Evolutionary conservation across 2,797 vertebrate species (phyloP).

Genomic region (Huso huso): DNA sequence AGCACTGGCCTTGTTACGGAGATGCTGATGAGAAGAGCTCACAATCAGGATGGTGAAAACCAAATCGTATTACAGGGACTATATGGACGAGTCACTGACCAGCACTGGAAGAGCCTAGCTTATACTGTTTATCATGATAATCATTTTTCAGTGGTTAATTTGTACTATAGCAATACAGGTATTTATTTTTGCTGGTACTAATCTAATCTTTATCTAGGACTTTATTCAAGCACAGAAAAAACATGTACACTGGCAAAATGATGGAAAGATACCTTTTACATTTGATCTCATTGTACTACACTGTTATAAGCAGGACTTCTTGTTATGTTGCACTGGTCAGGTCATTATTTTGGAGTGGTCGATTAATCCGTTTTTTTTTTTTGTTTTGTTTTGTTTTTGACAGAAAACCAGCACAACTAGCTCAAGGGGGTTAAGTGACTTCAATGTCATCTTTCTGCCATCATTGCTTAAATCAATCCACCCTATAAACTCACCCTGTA

Average conservation of each 20-base stretch:
- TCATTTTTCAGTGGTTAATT: too few species aligned
- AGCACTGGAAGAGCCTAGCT: too few species aligned
- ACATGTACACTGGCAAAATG: constrained; percentile 39
- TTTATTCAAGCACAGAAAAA: too few species aligned
- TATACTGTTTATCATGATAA: too few species aligned
- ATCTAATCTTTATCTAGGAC: too few species aligned
- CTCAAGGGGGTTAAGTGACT: background rate
- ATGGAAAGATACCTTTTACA: constrained; percentile 61
- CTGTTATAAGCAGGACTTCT: constrained; percentile 24
- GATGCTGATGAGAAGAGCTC: too few species aligned
- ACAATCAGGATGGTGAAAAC: too few species aligned
- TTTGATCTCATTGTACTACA: constrained; percentile 26
- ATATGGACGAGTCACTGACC: too few species aligned
- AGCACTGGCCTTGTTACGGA: too few species aligned
- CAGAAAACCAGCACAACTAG: constrained; percentile 20
- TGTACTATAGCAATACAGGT: too few species aligned
- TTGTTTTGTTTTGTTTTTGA: constrained; percentile 20
- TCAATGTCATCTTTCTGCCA: background rate
- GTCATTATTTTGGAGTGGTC: constrained; percentile 32
- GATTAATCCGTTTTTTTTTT: constrained; percentile 28
- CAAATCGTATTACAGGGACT: too few species aligned
- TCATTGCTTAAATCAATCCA: background rate
- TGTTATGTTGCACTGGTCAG: constrained; percentile 36
- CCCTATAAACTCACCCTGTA: background rate
- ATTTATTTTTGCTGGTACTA: too few species aligned